Evolutionary conservation across 2,888 invertebrate species (phyloP), one percentile per base, ranked within the genome.

Genomic region (Chymomyza procnemis): DNA sequence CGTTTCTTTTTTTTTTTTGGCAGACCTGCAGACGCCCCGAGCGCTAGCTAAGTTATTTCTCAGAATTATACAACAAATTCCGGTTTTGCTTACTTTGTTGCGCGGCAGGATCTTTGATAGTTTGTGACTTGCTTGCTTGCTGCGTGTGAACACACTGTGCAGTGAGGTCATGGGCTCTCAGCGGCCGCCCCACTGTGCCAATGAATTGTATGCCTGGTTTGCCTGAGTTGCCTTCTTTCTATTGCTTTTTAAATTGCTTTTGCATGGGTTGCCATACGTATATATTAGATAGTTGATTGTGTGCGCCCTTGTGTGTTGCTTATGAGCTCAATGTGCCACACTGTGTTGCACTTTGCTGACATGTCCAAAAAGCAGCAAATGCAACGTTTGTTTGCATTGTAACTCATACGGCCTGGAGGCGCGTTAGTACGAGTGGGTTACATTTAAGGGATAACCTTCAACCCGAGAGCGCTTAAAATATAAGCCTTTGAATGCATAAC

Each of bases 161-260:
- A 26, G 26, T 50, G 19, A 50, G 50, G 19, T 50, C 50, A 16
- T 19, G 19, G 12, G 34, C 34, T 41, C 34, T 22, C 22, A 22
- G 22, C 2, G 22, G 50, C 16, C 61, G 50, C 65, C 77, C 77
- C 71, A 75, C 71, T 78, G 80, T n/a, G 82, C 59, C 64, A 54
- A 67, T 71, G 71, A 72, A 75, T 63, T 75, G 70, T 59, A 47
- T 59, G 73, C 69, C 73, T 67, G 72, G 72, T 72, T 64, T 71
- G 74, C 62, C 69, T 59, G 61, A 8, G 52, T 73, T n/a, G n/a
- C n/a, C n/a, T n/a, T n/a, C n/a, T n/a, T 75, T 70, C 75, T 67
- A 75, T 66, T 78, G 77, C 77, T 78, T 78, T 78, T 73, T 70
- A 73, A 80, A 78, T 79, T 80, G 73, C 66, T 75, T 69, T 70